A percentile compares a stretch with the other conserved stretches of the same genome.
phyloP scores from a whole-genome alignment of 2,797 vertebrate genomes.

The Galago senegalensis region DNA sequence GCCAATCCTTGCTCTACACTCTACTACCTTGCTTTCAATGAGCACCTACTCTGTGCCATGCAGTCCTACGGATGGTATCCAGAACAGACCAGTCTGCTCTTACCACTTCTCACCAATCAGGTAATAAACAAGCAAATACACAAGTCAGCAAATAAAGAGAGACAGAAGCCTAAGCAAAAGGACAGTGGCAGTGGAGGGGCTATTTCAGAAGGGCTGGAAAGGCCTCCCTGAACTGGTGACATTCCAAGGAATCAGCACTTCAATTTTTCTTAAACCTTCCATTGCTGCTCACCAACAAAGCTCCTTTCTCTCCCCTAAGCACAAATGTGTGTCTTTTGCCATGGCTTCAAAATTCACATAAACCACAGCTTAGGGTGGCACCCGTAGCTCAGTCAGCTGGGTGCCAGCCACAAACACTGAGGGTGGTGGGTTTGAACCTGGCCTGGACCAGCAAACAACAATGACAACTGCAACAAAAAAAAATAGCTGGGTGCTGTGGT shows the following conservation, averaged over 20 bases:
- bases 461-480: too few relatives aligned
- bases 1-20: not conserved
- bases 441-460: too few relatives aligned
- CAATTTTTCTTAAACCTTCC: not conserved
- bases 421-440: too few relatives aligned
- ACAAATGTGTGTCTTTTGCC: not conserved
- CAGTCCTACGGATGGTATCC: not conserved
- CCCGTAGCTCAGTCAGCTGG: too few relatives aligned
- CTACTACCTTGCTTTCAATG: not conserved
- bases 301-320: not conserved
- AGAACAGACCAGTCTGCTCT: not conserved
- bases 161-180: not conserved
- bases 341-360: not conserved
- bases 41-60: not conserved
- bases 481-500: too few relatives aligned
- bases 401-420: too few relatives aligned
- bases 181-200: not conserved
- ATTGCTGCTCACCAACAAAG: not conserved
- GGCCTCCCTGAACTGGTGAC: not conserved
- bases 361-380: not conserved
- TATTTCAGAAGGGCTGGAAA: not conserved
- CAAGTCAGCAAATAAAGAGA: not conserved
- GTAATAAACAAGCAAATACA: not conserved
- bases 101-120: not conserved
- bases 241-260: fast-evolving